Evolutionary conservation across 2,888 invertebrate genomes (phyloP).

Genomic region (Margaritifera margaritifera): DNA sequence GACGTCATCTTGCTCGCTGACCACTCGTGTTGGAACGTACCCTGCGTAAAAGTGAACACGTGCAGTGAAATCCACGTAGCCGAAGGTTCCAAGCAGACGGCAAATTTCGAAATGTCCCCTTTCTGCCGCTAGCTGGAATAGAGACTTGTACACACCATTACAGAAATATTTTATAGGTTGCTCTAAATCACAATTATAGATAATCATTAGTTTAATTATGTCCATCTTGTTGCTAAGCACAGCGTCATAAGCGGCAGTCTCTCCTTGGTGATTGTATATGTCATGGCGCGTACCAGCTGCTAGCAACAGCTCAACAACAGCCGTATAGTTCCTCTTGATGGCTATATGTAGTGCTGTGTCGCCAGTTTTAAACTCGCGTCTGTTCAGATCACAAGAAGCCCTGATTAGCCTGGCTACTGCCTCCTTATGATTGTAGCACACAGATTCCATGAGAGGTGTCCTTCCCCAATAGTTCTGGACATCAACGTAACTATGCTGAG

Average conservation of each 20-base stretch:
- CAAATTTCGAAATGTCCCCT: slow-evolving; percentile 69
- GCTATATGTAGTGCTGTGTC: slow-evolving; percentile 72
- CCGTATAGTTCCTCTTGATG: slow-evolving; percentile 70
- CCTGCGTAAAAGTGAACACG: slow-evolving; percentile 59
- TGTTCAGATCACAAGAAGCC: slow-evolving; percentile 68
- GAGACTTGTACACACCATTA: slow-evolving; percentile 66
- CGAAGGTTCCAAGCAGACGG: slow-evolving; percentile 65
- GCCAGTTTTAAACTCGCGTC: slow-evolving; percentile 71
- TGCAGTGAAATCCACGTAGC: slow-evolving; percentile 64
- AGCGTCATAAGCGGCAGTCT: slow-evolving; percentile 70
- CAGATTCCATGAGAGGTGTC: slow-evolving; percentile 72
- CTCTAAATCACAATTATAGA: slow-evolving; percentile 70
- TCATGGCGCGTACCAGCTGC: slow-evolving; percentile 67
- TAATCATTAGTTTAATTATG: slow-evolving; percentile 67
- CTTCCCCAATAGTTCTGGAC: slow-evolving; percentile 72
- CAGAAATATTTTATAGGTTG: slow-evolving; percentile 69
- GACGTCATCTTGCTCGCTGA: slow-evolving; percentile 59
- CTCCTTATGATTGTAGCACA: slow-evolving; percentile 71
- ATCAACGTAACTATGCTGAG: slow-evolving; percentile 68
- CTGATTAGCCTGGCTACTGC: slow-evolving; percentile 65
- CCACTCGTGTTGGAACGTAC: slow-evolving; percentile 60
- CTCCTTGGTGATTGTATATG: slow-evolving; percentile 72
- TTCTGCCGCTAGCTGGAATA: slow-evolving; percentile 69
- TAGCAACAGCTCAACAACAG: slow-evolving; percentile 67
- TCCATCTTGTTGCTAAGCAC: slow-evolving; percentile 70